Conservation (phyloP, 1,140 invertebrate genomes). For the Penaeus chinensis region DNA sequence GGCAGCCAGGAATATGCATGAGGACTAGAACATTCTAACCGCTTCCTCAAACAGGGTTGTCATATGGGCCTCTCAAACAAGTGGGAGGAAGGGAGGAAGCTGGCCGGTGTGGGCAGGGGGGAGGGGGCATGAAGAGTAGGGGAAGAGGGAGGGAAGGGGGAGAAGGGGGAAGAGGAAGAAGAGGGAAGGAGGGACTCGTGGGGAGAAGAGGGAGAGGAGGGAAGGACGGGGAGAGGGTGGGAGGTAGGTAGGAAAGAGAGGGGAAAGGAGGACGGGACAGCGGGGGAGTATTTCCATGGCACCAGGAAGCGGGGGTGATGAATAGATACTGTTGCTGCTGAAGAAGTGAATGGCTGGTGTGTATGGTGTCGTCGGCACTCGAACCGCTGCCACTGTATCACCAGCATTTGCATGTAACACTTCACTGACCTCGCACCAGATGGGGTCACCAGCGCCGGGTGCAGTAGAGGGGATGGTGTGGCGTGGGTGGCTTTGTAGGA, state of each 20-base stretch:
- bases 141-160: too few relatives aligned
- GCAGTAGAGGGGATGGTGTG: too few relatives aligned
- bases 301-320: slow-evolving; percentile 16
- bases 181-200: background rate
- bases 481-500: too few relatives aligned
- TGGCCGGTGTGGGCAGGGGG: background rate
- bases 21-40: too few relatives aligned
- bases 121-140: background rate
- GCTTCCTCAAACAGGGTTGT: too few relatives aligned
- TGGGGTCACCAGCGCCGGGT: too few relatives aligned
- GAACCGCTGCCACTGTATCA: too few relatives aligned
- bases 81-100: background rate
- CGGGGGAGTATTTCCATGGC: background rate
- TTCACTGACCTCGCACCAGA: too few relatives aligned
- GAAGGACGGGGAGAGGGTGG: background rate
- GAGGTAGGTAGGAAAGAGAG: background rate
- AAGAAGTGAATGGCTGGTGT: too few relatives aligned
- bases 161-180: background rate
- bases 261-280: background rate
- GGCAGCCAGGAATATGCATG: too few relatives aligned
- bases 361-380: background rate
- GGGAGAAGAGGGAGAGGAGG: background rate
- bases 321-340: slow-evolving; percentile 38
- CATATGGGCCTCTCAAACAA: background rate
- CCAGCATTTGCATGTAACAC: too few relatives aligned